These are phyloP conservation scores for Vespertilio murinus DNA, from an alignment of 2,797 vertebrate genomes.

Conservation along the genomic window DNA sequence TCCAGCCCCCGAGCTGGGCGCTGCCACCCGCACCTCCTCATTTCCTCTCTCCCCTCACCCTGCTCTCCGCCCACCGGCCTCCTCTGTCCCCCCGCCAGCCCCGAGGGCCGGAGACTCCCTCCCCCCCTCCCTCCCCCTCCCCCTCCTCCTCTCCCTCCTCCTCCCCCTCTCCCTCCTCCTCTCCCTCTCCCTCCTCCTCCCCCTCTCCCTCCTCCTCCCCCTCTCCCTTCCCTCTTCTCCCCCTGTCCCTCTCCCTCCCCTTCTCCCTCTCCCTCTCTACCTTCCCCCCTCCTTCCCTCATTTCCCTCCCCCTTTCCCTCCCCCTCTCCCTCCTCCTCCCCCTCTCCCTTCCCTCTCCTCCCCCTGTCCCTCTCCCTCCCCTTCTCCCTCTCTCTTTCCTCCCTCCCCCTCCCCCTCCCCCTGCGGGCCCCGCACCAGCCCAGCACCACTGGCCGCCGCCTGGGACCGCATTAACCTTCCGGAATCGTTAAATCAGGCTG, in stretches of 20 bases:
- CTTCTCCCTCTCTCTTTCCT: not conserved
- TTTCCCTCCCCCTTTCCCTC: not conserved
- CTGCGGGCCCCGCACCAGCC: slow-evolving; percentile 31
- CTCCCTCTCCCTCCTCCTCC: not conserved
- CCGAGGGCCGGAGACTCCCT: not conserved
- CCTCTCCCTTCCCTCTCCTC: not conserved
- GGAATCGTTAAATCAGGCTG: slow-evolving; percentile 66
- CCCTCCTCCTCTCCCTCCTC: not conserved
- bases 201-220: not conserved
- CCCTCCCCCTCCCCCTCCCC: not conserved
- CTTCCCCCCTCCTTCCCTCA: not conserved
- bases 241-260: not conserved
- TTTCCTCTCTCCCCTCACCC: not conserved
- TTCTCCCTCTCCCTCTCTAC: not conserved
- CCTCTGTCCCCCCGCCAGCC: not conserved
- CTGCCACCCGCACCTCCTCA: not conserved
- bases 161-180: not conserved
- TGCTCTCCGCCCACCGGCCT: not conserved
- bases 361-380: not conserved
- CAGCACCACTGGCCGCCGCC: slow-evolving; percentile 48
- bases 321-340: not conserved
- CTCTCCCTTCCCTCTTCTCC: not conserved
- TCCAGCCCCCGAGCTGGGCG: not conserved
- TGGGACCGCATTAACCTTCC: slow-evolving; percentile 17
- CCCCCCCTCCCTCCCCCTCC: not conserved